Conservation (phyloP, 1,140 invertebrate species). For the Bombus polaris region DNA sequence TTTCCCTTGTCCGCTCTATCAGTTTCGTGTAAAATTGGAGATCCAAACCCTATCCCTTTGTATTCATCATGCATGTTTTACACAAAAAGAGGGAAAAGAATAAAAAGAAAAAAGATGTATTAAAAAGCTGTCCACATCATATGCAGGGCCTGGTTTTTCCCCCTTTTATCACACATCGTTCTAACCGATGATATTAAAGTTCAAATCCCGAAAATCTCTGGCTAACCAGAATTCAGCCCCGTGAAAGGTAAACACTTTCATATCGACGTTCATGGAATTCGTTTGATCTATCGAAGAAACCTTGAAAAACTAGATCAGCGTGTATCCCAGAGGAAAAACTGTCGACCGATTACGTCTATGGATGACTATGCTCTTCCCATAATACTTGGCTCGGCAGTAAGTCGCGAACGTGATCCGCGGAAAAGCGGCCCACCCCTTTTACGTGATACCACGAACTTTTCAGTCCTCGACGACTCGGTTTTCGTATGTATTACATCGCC, state of each 20-base stretch:
- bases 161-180: background rate
- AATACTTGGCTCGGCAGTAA: constrained; percentile 48
- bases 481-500: constrained; percentile 57
- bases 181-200: background rate
- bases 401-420: constrained; percentile 59
- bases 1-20: background rate
- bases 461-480: constrained; percentile 32
- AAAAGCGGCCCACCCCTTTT: constrained; percentile 42
- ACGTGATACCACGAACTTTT: constrained; percentile 55
- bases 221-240: background rate
- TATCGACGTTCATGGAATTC: background rate
- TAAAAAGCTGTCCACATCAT: background rate
- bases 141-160: background rate
- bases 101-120: background rate
- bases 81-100: background rate
- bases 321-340: constrained; percentile 10
- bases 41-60: background rate
- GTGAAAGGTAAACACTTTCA: background rate
- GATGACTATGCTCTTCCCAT: constrained; percentile 29
- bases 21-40: constrained; percentile 5
- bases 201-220: background rate
- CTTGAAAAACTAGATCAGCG: constrained; percentile 8
- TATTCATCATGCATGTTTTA: background rate
- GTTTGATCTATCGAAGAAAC: background rate
- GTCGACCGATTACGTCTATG: constrained; percentile 13